These are phyloP conservation scores for Trachythela sp. DNA, from an alignment of 64 coral and sea anemone species.

Conservation along the genomic window DNA sequence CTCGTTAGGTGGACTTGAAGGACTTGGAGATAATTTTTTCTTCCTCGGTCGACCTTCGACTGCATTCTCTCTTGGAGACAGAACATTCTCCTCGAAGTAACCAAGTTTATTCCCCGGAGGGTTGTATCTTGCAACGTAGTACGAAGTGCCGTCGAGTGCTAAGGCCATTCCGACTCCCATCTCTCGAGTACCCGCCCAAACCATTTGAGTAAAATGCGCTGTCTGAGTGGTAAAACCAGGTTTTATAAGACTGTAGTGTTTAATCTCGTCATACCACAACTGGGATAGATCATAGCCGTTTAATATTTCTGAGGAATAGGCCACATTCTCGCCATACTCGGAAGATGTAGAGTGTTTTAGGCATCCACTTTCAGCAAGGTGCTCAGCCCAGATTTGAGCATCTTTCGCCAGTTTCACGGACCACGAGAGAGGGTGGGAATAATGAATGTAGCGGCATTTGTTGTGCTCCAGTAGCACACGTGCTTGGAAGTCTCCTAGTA, in stretches of 20 bases:
- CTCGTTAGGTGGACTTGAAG: not conserved
- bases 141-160: not conserved
- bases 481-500: constrained; percentile 16
- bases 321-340: constrained; percentile 9
- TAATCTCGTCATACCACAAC: constrained; percentile 7
- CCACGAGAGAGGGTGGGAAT: not conserved
- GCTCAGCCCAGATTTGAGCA: not conserved
- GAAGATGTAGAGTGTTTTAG: not conserved
- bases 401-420: not conserved
- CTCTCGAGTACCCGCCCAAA: not conserved
- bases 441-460: constrained; percentile 8
- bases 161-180: not conserved
- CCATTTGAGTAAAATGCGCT: constrained; percentile 5
- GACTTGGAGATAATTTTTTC: not conserved
- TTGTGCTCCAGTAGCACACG: constrained; percentile 15
- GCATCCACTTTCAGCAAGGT: not conserved
- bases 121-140: constrained; percentile 8
- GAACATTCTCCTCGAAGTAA: not conserved
- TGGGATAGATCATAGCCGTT: not conserved
- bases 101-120: constrained; percentile 24
- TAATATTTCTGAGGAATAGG: not conserved
- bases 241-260: not conserved
- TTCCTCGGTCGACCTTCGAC: not conserved
- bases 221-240: not conserved
- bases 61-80: not conserved